A percentile compares a stretch with the other conserved stretches of the same genome.
Evolutionary conservation across 2,888 invertebrate species (phyloP).

Genomic region (Apantesis nais): DNA sequence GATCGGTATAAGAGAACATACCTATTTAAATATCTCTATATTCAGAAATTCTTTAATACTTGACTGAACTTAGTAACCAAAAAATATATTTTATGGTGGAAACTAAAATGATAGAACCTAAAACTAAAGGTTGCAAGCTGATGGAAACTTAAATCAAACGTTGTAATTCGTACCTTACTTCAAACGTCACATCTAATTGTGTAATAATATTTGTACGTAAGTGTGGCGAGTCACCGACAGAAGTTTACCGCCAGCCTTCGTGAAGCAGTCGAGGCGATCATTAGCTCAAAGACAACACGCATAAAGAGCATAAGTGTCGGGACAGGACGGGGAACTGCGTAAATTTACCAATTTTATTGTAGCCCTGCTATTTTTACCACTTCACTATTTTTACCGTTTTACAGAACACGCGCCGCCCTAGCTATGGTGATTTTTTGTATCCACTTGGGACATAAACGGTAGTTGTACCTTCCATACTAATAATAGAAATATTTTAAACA

Average conservation of each 20-base stretch:
- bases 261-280: constrained; percentile 67
- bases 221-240: constrained; percentile 51
- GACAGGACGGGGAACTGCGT: constrained; percentile 72
- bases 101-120: neutral
- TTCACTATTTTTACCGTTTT: constrained; percentile 78
- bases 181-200: constrained; percentile 9
- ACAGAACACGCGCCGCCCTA: constrained; percentile 77
- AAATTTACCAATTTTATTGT: constrained; percentile 84
- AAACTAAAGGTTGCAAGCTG: neutral
- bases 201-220: constrained; percentile 20
- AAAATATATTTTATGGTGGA: neutral
- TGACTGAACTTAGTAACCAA: neutral
- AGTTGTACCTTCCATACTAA: constrained; percentile 50
- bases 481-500: constrained; percentile 57
- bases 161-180: neutral
- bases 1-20: neutral
- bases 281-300: constrained; percentile 83
- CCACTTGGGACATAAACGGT: constrained; percentile 56
- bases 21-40: neutral
- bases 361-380: constrained; percentile 72
- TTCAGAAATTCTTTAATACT: neutral
- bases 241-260: constrained; percentile 61
- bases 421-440: constrained; percentile 65
- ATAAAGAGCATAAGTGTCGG: constrained; percentile 83
- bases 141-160: neutral